phyloP scores from a whole-genome alignment of 2,113 vertebrate genomes.

The western clawed frog (Xenopus tropicalis) region DNA sequence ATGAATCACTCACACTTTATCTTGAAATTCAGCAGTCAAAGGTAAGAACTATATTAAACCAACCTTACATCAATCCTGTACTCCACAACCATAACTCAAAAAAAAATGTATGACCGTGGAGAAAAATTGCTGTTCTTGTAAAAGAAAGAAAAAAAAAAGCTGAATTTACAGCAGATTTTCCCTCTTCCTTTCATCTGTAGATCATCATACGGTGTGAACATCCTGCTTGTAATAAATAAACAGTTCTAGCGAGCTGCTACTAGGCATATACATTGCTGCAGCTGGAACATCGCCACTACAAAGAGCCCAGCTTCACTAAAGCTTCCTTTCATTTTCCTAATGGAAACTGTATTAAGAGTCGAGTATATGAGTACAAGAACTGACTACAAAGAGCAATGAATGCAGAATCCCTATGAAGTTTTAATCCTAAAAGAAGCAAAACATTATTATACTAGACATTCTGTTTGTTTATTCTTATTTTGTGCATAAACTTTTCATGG shows the following conservation, averaged over 20 bases:
- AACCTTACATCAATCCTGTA: constrained; percentile 48
- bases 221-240: constrained; percentile 37
- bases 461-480: constrained; percentile 14
- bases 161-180: constrained; percentile 54
- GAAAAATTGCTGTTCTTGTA: constrained; percentile 48
- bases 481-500: neutral
- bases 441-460: constrained; percentile 38
- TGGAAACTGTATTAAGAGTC: constrained; percentile 32
- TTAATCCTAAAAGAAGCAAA: constrained; percentile 39
- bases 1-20: constrained; percentile 36
- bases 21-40: constrained; percentile 16
- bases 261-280: constrained; percentile 37
- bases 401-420: constrained; percentile 25
- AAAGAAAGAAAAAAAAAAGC: constrained; percentile 2
- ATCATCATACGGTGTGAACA: constrained; percentile 44
- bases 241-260: too few relatives aligned
- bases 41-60: constrained; percentile 48
- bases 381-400: constrained; percentile 33
- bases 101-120: constrained; percentile 38
- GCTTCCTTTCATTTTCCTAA: constrained; percentile 17
- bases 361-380: constrained; percentile 30
- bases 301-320: constrained; percentile 14
- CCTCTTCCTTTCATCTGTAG: constrained; percentile 51
- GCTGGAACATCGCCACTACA: constrained; percentile 36
- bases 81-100: constrained; percentile 50